Percentiles rank a stretch among this genome's conserved stretches.
phyloP scores from a whole-genome alignment of 1,140 invertebrate genomes.

The Bombus waltoni region DNA sequence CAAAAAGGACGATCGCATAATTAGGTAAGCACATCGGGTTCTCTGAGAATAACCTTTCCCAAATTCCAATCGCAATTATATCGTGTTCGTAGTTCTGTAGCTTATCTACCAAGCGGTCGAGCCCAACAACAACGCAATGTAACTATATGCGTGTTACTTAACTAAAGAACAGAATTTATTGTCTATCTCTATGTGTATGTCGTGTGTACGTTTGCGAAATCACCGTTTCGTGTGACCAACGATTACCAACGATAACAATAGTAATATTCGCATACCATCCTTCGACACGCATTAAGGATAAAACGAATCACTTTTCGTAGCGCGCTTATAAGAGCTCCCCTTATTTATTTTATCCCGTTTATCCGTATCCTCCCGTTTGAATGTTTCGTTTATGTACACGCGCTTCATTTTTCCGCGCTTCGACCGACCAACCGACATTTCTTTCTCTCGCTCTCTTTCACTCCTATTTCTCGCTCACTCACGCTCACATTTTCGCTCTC shows the following conservation, averaged over 20 bases:
- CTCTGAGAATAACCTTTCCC: neutral
- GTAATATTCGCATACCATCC: neutral
- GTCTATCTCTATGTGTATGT: conserved; percentile 67
- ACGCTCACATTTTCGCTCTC: conserved; percentile 11
- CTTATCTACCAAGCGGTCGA: conserved; percentile 37
- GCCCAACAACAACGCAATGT: conserved; percentile 42
- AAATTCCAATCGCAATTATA: neutral
- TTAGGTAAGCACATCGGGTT: conserved; percentile 8
- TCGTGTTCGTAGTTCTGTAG: neutral
- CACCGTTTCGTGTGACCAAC: conserved; percentile 49
- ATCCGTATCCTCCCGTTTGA: neutral
- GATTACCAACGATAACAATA: conserved; percentile 24
- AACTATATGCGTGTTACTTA: conserved; percentile 26
- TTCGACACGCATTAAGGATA: conserved; percentile 9
- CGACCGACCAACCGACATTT: conserved; percentile 5
- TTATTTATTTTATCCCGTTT: conserved; percentile 28
- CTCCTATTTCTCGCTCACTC: conserved; percentile 6
- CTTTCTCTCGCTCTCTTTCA: conserved; percentile 12
- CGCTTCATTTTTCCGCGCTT: conserved; percentile 34
- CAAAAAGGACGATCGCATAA: conserved; percentile 16
- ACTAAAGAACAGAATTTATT: conserved; percentile 72
- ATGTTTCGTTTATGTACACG: conserved; percentile 37
- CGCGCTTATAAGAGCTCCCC: conserved; percentile 13
- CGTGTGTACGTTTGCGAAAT: conserved; percentile 43
- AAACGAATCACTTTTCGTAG: neutral